phyloP scores from a whole-genome alignment of 2,113 vertebrate species.

The Onychostruthus taczanowskii region DNA sequence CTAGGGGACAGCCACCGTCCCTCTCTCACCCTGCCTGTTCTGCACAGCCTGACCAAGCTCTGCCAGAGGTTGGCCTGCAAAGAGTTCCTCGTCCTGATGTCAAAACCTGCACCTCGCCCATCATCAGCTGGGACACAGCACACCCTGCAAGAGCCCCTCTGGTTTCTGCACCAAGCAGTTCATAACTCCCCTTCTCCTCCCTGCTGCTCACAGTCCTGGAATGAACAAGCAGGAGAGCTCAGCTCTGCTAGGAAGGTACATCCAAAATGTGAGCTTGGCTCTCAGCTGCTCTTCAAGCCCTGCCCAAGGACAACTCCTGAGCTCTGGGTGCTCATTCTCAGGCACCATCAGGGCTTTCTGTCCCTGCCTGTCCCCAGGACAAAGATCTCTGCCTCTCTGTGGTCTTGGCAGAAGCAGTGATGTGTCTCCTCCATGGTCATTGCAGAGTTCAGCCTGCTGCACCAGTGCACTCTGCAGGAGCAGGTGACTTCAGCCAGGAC shows the following conservation, averaged over 20 bases:
- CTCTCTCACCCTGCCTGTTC: not conserved
- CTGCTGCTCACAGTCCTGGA: not conserved
- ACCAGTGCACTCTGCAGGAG: not conserved
- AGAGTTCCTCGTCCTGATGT: not conserved
- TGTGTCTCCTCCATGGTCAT: not conserved
- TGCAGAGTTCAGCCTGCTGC: not conserved
- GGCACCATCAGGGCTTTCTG: not conserved
- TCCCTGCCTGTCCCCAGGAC: not conserved
- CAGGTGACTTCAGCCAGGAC: not conserved
- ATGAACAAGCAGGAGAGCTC: rapidly evolving
- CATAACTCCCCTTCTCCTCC: not conserved
- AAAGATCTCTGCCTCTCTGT: not conserved
- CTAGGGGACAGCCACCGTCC: not conserved
- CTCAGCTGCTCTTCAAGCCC: not conserved
- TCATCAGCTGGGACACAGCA: not conserved
- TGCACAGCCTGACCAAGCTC: not conserved
- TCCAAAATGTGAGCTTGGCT: not conserved
- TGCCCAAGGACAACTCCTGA: rapidly evolving
- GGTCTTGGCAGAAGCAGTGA: not conserved
- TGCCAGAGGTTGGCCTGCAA: not conserved
- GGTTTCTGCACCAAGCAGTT: not conserved
- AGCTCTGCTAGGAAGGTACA: not conserved
- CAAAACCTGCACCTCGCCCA: not conserved
- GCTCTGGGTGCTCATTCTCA: rapidly evolving
- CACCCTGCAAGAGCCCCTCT: not conserved